Percentiles rank a stretch among this genome's conserved stretches.
phyloP scores from a whole-genome alignment of 1,140 invertebrate genomes.

The Procambarus clarkii region DNA sequence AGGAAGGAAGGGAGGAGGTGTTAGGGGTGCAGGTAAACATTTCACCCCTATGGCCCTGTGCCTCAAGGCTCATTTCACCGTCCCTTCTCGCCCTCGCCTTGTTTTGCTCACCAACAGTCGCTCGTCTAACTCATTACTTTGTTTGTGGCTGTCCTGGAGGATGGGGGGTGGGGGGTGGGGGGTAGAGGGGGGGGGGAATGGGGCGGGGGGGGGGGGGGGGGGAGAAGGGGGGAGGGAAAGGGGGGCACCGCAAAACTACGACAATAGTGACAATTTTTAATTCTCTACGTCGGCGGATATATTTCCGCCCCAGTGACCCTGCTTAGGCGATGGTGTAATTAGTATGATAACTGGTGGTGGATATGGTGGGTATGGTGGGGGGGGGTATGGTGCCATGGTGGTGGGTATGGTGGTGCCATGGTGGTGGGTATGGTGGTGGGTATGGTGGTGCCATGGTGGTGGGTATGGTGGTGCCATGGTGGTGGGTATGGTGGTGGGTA shows the following conservation, averaged over 20 bases:
- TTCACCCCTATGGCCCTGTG: not conserved
- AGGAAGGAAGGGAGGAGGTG: too few species aligned
- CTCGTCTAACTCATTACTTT: too few species aligned
- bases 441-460: not conserved
- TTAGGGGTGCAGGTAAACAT: too few species aligned
- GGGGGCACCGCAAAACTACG: not conserved
- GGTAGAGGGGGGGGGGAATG: too few species aligned
- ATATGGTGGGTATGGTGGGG: too few species aligned
- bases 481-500: conserved; percentile 3
- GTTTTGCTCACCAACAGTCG: too few species aligned
- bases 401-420: not conserved
- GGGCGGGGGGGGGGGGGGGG: too few species aligned
- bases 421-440: not conserved
- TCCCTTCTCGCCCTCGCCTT: too few species aligned
- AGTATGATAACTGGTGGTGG: not conserved
- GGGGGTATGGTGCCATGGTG: not conserved
- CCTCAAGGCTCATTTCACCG: too few species aligned
- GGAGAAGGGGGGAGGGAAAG: not conserved
- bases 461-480: not conserved
- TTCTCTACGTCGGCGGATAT: not conserved
- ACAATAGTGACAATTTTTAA: conserved; percentile 33
- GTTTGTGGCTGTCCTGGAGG: not conserved
- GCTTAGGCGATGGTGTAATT: too few species aligned
- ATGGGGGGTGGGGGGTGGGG: not conserved
- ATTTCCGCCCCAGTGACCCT: too few species aligned